Base-by-base conservation (phyloP, 2,888 invertebrate species). In the Aelia acuminata region DNA sequence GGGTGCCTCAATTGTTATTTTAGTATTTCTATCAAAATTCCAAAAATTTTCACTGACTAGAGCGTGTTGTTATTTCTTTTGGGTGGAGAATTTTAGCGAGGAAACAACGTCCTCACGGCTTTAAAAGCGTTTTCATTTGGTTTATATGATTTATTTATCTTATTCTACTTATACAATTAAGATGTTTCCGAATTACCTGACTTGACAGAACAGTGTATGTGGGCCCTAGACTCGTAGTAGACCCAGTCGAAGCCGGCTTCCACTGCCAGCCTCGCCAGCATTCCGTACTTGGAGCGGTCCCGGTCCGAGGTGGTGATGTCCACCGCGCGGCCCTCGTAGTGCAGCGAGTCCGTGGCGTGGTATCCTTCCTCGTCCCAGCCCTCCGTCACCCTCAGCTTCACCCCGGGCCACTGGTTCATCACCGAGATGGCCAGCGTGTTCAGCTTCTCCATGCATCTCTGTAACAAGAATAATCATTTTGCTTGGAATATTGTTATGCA, bases 241-340 rank as follows among this genome's bases (percentile, higher is more conserved):
- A 99, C 99, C 98, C 98, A 99, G 94, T 99, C 98, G 94, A 99
- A 99, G 91, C 98, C 98, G 47, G 98, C 98, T 93, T 98, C 98
- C 89, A 98, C 97, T 0, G 99, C 99, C 88, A 99, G 94, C 89
- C 98, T 94, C 84, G 98, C 99, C 92, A 99, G 94, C 97, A 98
- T 97, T 91, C 98, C 98, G 93, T 98, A 97, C 94, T 98, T 98
- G 92, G 97, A 95, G 89, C 96, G 94, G 93, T 98, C 98, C 88
- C 97, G 94, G 94, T 98, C 98, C 91, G 97, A 97, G 91, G 98
- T 98, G 90, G 98, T 97, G 91, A 99, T 96, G 94, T 98, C 98
- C 90, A 99, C 98, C 18, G 98, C 98, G 43, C 98, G 94, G 26
- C 98, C 99, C 93, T 99, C 98, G 94, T 98, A 98, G 93, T 99